phyloP scores from a whole-genome alignment of 2,797 vertebrate species.

The Spinibarbus caldwelli region DNA sequence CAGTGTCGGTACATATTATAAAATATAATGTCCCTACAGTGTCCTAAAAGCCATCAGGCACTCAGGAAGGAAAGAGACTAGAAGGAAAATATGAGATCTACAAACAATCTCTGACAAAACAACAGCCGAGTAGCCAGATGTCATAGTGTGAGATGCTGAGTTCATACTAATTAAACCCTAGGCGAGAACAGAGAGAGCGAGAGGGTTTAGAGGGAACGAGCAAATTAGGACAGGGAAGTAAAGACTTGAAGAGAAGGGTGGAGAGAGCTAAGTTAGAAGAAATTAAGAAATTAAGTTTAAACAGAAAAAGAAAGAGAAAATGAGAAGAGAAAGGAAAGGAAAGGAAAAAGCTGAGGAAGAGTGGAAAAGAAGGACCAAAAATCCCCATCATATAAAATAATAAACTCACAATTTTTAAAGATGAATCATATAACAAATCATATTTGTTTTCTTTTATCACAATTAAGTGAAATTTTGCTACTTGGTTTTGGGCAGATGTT shows the following conservation, averaged over 20 bases:
- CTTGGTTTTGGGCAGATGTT: background rate
- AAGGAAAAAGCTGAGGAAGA: background rate
- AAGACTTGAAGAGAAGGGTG: background rate
- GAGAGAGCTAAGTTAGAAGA: background rate
- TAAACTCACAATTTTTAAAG: background rate
- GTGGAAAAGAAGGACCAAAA: background rate
- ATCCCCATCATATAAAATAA: background rate
- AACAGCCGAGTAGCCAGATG: constrained; percentile 39
- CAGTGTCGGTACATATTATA: constrained; percentile 19
- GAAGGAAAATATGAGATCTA: constrained; percentile 14
- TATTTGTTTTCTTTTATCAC: background rate
- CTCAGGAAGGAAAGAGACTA: background rate
- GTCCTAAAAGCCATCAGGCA: constrained; percentile 26
- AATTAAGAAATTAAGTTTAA: background rate
- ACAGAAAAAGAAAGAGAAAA: background rate
- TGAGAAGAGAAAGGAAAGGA: background rate
- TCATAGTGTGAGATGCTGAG: background rate
- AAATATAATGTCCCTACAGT: constrained; percentile 35
- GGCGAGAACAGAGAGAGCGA: background rate
- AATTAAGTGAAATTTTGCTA: background rate
- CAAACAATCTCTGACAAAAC: constrained; percentile 9
- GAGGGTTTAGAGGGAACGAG: constrained; percentile 6
- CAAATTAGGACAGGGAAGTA: background rate
- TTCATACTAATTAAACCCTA: constrained; percentile 33
- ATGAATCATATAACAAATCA: background rate